Base-by-base conservation (phyloP, 1,140 invertebrate species). In the Acyrthosiphon pisum region DNA sequence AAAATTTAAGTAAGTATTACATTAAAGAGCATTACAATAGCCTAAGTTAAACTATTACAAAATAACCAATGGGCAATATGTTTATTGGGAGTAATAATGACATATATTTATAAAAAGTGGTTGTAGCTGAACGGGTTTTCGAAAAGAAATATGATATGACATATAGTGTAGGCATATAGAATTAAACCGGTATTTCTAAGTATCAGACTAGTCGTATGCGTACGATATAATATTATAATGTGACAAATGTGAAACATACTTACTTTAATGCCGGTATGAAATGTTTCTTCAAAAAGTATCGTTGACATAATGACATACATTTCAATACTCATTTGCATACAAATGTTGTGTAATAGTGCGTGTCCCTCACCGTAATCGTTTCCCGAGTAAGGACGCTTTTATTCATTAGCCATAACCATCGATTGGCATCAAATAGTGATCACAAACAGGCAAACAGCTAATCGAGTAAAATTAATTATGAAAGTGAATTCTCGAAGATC, bases 1-100 rank as follows among this genome's bases (percentile, higher is more conserved):
- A 44, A 95, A 94, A 93, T 95, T 95, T 88, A 94, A 93, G 94
- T 94, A 94, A 94, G 94, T 94, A 46, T 83, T 91, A 84, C 20
- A 44, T 83, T 68, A 60, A 30, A 60, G 2, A 3, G n/a, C 14
- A 91, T 87, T 46, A 48, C 18, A 48, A 20, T 48, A 50, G 23
- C 41, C 4, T 37, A 60, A 4, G 53, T 23, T 41, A 2, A 53
- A 37, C 48, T 53, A 44, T 60, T 30, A 44, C 37, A 26, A 60
- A 41, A 60, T 60, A 87, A 87, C 26, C 6, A 50, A 26, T 14
- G 56, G 14, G 26, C 3, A 87, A 26, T 23, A 56, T 60, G 48
- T 56, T 23, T 18, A 30, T 60, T 18, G 41, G 6, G 30, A 60
- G 1, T 22, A 90, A 50, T 26, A 90, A 44, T 30, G 14, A 7